Conservation (phyloP, 2,797 vertebrate species). For the Dallia pectoralis region DNA sequence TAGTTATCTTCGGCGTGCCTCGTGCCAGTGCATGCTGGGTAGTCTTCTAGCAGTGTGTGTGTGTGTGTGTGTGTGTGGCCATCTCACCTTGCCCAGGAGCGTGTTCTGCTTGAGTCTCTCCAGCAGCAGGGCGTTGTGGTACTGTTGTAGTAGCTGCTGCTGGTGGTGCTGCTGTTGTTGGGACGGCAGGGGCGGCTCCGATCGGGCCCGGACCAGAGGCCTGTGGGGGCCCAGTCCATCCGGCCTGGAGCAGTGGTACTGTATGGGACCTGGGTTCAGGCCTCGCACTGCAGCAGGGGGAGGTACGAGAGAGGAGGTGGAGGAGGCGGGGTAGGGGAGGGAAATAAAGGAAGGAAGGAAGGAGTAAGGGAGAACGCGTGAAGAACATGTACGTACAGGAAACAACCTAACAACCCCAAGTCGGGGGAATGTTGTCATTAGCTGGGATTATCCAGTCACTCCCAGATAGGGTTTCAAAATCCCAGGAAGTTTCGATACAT, state of each 20-base stretch:
- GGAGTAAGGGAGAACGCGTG: background rate
- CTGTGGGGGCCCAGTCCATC: slow-evolving; percentile 67
- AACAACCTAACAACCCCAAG: background rate
- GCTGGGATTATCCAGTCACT: background rate
- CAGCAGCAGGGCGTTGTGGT: slow-evolving; percentile 70
- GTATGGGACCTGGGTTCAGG: background rate
- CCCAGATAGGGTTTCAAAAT: background rate
- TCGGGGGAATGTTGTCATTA: background rate
- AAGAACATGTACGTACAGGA: background rate
- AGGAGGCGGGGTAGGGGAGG: background rate
- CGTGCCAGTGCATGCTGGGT: background rate
- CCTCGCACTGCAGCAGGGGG: background rate
- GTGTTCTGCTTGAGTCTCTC: slow-evolving; percentile 76
- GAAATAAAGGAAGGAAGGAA: background rate
- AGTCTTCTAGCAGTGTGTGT: background rate
- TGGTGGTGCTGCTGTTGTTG: slow-evolving; percentile 36
- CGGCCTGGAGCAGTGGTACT: slow-evolving; percentile 37
- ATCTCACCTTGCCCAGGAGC: slow-evolving; percentile 61
- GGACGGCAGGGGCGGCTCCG: slow-evolving; percentile 75
- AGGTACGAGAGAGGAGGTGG: background rate
- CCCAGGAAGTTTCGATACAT: too few relatives aligned
- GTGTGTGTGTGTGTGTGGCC: slow-evolving; percentile 1
- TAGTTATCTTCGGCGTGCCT: too few relatives aligned
- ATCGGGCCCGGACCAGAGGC: slow-evolving; percentile 83
- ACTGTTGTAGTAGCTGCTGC: slow-evolving; percentile 68